Conservation (phyloP, 2,797 vertebrate species). For the Potorous gilbertii region DNA sequence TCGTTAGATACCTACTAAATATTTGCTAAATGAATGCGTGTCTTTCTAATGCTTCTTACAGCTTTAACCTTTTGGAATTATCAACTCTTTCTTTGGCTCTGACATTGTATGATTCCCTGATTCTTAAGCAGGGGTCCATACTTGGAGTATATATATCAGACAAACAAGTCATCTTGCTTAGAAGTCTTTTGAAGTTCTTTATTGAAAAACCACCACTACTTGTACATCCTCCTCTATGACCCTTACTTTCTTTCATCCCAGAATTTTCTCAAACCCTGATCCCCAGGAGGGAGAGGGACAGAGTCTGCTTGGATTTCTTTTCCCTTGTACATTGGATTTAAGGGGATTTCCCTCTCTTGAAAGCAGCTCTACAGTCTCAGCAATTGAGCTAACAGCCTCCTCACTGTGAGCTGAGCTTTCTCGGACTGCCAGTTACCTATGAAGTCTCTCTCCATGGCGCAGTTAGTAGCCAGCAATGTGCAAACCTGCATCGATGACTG, state of each 20-base stretch:
- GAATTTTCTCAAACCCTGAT: background rate
- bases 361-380: background rate
- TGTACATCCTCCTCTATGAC: background rate
- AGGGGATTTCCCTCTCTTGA: background rate
- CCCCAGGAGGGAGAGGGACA: background rate
- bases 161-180: background rate
- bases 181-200: background rate
- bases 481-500: background rate
- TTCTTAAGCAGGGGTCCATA: background rate
- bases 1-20: background rate
- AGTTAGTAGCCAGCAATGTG: background rate
- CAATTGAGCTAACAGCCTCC: background rate
- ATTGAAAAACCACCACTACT: background rate
- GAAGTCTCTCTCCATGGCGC: background rate
- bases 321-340: background rate
- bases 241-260: background rate
- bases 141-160: too few relatives aligned
- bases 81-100: background rate
- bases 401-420: background rate
- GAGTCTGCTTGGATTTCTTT: background rate
- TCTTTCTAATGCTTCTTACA: background rate
- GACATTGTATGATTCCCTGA: background rate
- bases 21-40: background rate
- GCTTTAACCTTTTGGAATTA: background rate
- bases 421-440: background rate